phyloP scores from a whole-genome alignment of 1,140 invertebrate genomes.

The Physella acuta region DNA sequence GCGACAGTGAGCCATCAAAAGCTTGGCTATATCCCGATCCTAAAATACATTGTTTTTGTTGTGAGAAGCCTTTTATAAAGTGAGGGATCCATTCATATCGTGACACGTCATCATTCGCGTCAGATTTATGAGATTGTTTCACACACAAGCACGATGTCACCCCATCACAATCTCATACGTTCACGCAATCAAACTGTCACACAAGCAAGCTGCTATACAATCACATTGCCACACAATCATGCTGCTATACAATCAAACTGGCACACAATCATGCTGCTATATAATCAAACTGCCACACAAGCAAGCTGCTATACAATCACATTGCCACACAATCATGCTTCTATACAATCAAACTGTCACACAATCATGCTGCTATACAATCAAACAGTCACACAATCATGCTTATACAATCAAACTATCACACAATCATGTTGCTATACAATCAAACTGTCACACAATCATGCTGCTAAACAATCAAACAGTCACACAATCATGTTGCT shows the following conservation, averaged over 20 bases:
- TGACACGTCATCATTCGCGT: too few relatives aligned
- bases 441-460: not conserved
- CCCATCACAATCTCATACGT: not conserved
- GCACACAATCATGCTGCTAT: not conserved
- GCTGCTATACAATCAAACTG: not conserved
- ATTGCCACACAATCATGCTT: not conserved
- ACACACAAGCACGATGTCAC: not conserved
- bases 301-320: not conserved
- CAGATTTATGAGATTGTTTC: too few relatives aligned
- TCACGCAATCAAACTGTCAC: not conserved
- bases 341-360: not conserved
- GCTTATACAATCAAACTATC: not conserved
- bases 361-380: too few relatives aligned
- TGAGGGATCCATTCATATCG: too few relatives aligned
- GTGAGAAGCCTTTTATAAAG: too few relatives aligned
- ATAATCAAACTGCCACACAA: not conserved
- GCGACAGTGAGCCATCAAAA: too few relatives aligned
- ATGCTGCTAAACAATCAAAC: not conserved
- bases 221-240: constrained; percentile 1
- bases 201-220: not conserved
- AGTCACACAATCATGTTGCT: too few relatives aligned
- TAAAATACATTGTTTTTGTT: too few relatives aligned
- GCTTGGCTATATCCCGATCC: too few relatives aligned
- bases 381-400: not conserved
- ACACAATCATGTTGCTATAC: not conserved